Evolutionary conservation across 2,797 vertebrate species (phyloP).

Genomic region (Sitta carolinensis): DNA sequence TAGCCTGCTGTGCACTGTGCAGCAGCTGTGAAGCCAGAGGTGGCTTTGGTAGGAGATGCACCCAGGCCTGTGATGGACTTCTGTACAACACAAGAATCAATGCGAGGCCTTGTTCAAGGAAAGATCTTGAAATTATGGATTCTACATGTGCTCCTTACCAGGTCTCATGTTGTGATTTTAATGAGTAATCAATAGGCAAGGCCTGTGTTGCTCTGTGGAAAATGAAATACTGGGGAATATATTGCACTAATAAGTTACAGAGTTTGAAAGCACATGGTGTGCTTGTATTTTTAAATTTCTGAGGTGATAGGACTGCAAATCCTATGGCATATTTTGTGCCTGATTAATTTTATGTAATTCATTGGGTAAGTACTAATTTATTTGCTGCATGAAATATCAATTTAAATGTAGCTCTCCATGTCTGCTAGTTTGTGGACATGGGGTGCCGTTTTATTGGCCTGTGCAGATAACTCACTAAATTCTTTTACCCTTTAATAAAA

Average conservation of each 20-base stretch:
- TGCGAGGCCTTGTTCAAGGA: background rate
- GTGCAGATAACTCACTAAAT: background rate
- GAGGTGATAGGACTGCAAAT: background rate
- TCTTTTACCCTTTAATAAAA: background rate
- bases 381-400: conserved; percentile 22
- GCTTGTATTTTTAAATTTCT: conserved; percentile 22
- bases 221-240: background rate
- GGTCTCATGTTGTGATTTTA: conserved; percentile 4
- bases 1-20: background rate
- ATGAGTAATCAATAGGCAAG: conserved; percentile 30
- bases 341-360: conserved; percentile 15
- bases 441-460: conserved; percentile 41
- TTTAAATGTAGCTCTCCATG: background rate
- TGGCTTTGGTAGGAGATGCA: background rate
- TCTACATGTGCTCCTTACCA: background rate
- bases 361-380: conserved; percentile 37
- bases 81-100: background rate
- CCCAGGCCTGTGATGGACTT: background rate
- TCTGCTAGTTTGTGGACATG: background rate
- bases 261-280: background rate
- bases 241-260: background rate
- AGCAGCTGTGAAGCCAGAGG: background rate
- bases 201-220: background rate
- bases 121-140: background rate
- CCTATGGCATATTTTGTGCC: conserved; percentile 9